phyloP scores from a whole-genome alignment of 2,113 vertebrate species.

The Saguinus imperator region DNA sequence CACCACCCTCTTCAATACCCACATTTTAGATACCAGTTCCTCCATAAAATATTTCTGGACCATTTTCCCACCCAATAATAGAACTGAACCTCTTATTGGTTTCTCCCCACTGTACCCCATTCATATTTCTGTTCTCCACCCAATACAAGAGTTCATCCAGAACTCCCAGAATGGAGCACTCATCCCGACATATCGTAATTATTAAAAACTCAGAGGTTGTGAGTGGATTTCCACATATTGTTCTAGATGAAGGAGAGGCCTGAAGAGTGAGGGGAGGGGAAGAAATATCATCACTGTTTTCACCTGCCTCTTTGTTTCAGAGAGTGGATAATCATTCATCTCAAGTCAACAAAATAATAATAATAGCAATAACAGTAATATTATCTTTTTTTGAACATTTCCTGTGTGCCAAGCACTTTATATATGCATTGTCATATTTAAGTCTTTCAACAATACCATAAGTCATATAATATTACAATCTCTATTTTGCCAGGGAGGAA shows the following conservation, averaged over 20 bases:
- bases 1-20: background rate
- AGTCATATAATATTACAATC: background rate
- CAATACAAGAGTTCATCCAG: background rate
- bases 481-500: background rate
- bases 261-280: background rate
- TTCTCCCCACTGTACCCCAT: background rate
- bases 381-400: background rate
- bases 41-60: background rate
- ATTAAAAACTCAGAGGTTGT: background rate
- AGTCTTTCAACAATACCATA: background rate
- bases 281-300: background rate
- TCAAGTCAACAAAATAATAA: background rate
- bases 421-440: background rate
- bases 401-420: background rate
- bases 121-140: background rate
- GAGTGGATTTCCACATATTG: slow-evolving; percentile 20
- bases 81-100: background rate
- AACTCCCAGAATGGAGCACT: background rate
- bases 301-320: background rate
- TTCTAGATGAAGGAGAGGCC: background rate
- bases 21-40: background rate
- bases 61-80: background rate
- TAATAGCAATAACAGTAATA: background rate
- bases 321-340: background rate
- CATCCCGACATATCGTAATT: background rate